Conservation (phyloP, 2,797 vertebrate genomes). For the Nannoperca australis region DNA sequence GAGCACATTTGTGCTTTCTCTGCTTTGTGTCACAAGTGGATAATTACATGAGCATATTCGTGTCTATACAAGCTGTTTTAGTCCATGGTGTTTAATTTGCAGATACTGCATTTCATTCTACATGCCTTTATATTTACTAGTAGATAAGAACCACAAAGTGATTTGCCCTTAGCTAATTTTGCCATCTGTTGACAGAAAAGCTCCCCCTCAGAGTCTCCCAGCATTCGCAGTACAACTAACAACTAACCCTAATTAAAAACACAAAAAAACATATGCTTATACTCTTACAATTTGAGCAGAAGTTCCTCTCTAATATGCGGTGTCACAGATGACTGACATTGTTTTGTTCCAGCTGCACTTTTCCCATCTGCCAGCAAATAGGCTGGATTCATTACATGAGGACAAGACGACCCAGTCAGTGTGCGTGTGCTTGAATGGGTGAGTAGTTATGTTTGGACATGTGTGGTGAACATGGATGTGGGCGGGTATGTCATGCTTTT, state of each 20-base stretch:
- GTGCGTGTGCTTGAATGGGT: constrained; percentile 20
- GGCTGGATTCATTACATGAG: constrained; percentile 89
- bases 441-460: constrained; percentile 41
- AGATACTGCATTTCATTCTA: constrained; percentile 53
- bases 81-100: constrained; percentile 62
- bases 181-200: constrained; percentile 79
- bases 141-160: constrained; percentile 70
- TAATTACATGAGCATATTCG: constrained; percentile 48
- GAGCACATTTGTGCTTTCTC: constrained; percentile 52
- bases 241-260: constrained; percentile 79
- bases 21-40: constrained; percentile 55
- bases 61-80: constrained; percentile 52
- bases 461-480: constrained; percentile 56
- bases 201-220: constrained; percentile 64
- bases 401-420: constrained; percentile 70
- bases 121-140: constrained; percentile 62
- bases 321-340: constrained; percentile 91
- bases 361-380: constrained; percentile 89
- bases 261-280: constrained; percentile 86
- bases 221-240: constrained; percentile 74
- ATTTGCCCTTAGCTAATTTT: constrained; percentile 76
- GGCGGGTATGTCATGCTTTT: constrained; percentile 60
- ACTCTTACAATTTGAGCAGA: constrained; percentile 77
- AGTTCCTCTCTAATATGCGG: constrained; percentile 82
- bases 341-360: constrained; percentile 86